These are phyloP conservation scores for Venturia canescens DNA, from an alignment of 1,140 invertebrate species.

Conservation along the genomic window DNA sequence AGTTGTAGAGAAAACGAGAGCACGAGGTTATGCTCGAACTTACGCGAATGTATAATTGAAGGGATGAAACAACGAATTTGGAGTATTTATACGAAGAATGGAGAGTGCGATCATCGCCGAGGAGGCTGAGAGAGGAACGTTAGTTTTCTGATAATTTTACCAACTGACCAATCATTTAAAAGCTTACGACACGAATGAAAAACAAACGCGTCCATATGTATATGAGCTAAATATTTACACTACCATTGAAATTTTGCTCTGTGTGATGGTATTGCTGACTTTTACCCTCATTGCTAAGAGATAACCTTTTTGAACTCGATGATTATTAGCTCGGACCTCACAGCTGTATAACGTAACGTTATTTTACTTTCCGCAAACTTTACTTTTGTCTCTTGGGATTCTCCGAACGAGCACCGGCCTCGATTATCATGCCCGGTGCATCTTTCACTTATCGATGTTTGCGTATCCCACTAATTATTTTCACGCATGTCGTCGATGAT, in stretches of 20 bases:
- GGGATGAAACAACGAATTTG: conserved; percentile 55
- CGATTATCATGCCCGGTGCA: too few species aligned
- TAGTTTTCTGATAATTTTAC: background rate
- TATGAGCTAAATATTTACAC: background rate
- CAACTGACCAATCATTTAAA: conserved; percentile 3
- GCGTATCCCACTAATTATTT: too few species aligned
- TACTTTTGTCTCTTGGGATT: too few species aligned
- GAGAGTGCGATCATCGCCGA: conserved; percentile 53
- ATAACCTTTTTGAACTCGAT: too few species aligned
- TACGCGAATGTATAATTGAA: conserved; percentile 42
- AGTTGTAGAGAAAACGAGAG: conserved; percentile 23
- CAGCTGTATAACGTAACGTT: too few species aligned
- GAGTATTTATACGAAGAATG: conserved; percentile 65
- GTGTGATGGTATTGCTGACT: too few species aligned
- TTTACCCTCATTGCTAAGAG: too few species aligned
- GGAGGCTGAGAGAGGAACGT: background rate
- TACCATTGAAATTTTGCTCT: background rate
- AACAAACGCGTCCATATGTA: background rate
- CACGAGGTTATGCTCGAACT: conserved; percentile 45
- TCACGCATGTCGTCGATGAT: too few species aligned
- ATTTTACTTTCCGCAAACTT: too few species aligned
- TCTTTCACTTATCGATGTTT: too few species aligned
- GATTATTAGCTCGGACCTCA: too few species aligned
- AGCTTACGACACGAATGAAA: conserved; percentile 31
- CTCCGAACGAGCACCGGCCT: too few species aligned